A percentile compares a stretch with the other conserved stretches of the same genome.
phyloP scores from a whole-genome alignment of 2,888 invertebrate species.

The Aphelenchoides bicaudatus region DNA sequence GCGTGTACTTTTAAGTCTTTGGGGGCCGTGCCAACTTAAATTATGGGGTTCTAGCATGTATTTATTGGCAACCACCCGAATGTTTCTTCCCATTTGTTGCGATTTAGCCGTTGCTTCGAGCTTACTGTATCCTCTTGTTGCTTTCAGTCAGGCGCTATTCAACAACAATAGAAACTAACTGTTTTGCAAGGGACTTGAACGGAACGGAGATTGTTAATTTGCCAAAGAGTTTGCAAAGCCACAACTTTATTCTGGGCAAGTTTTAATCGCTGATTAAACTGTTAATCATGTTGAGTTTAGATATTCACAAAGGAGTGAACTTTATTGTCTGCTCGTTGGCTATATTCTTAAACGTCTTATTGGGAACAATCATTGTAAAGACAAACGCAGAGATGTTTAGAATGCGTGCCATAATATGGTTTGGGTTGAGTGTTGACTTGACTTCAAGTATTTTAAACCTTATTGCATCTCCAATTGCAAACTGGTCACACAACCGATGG shows the following conservation, averaged over 20 bases:
- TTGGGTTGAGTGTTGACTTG: too few relatives aligned
- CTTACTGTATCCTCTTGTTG: too few relatives aligned
- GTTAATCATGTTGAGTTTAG: neutral
- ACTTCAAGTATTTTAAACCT: too few relatives aligned
- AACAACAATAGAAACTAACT: neutral
- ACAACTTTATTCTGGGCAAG: constrained; percentile 1
- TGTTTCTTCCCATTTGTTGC: neutral
- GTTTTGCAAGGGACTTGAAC: neutral
- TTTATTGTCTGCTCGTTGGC: constrained; percentile 4
- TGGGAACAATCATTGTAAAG: neutral
- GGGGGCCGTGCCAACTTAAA: too few relatives aligned
- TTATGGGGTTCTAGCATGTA: too few relatives aligned
- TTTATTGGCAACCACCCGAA: too few relatives aligned
- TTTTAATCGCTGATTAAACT: neutral
- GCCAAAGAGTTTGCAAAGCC: neutral
- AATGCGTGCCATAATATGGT: neutral
- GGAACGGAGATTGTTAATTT: constrained; percentile 3
- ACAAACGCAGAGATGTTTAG: neutral
- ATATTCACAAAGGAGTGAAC: neutral
- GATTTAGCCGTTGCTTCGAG: neutral
- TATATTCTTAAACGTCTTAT: constrained; percentile 1
- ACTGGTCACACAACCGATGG: too few relatives aligned
- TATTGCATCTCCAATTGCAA: too few relatives aligned
- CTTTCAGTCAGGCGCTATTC: neutral
- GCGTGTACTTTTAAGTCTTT: too few relatives aligned